phyloP scores from a whole-genome alignment of 2,113 vertebrate genomes.

The Clarias macrocephalus region DNA sequence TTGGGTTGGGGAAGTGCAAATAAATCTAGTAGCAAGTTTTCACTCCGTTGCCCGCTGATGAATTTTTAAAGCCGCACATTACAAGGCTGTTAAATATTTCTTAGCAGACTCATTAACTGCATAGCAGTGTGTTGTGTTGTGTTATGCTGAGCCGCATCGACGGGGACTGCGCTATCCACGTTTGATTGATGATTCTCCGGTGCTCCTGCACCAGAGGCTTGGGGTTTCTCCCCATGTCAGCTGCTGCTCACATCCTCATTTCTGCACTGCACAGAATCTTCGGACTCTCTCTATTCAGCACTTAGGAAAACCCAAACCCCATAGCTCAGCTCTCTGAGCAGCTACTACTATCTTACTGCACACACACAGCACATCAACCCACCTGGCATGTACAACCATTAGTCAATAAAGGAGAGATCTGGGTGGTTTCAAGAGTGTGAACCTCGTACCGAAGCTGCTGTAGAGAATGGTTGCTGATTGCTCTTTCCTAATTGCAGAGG shows the following conservation, averaged over 20 bases:
- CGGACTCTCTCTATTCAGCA: conserved; percentile 40
- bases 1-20: conserved; percentile 13
- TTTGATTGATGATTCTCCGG: conserved; percentile 46
- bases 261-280: conserved; percentile 44
- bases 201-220: conserved; percentile 36
- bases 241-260: conserved; percentile 36
- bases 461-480: conserved; percentile 28
- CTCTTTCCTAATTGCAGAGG: conserved; percentile 21
- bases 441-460: conserved; percentile 3
- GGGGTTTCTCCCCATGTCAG: conserved; percentile 45
- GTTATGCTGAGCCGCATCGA: conserved; percentile 20
- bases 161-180: conserved; percentile 25
- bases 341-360: conserved; percentile 33
- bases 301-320: conserved; percentile 42
- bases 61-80: conserved; percentile 42
- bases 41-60: conserved; percentile 14
- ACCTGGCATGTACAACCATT: conserved; percentile 26
- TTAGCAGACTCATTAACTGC: conserved; percentile 40
- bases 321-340: conserved; percentile 44
- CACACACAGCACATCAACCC: conserved; percentile 19
- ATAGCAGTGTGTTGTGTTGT: conserved; percentile 40
- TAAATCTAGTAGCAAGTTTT: conserved; percentile 11
- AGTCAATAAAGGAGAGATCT: conserved; percentile 14
- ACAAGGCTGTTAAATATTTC: conserved; percentile 41
- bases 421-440: background rate